Evolutionary conservation across 2,888 invertebrate species (phyloP), one percentile per base, ranked within the genome.

Genomic region (Leptura quadrifasciata): DNA sequence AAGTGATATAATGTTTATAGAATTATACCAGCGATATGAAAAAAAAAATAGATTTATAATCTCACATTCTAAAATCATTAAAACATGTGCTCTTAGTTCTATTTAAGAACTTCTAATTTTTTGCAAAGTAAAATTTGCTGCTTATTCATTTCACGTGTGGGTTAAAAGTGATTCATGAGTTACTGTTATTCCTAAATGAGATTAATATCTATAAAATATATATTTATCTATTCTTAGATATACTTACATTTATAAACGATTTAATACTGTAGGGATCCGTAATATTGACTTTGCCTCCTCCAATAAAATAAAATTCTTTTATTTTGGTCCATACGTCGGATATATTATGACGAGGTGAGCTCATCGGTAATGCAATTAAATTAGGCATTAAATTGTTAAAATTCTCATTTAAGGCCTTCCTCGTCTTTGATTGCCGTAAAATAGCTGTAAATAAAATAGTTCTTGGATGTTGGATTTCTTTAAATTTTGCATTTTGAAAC

Each of bases 221-320:
- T n/a, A n/a, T n/a, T n/a, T n/a, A n/a, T n/a, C 3, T 52, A 18
- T 18, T 55, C 54, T 20, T 69, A 1, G 21, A 31, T 24, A 54
- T 58, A 77, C 83, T 83, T 82, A 86, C 86, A 74, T 86, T 71
- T 67, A 83, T 83, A 35, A 86, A 83, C 10, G 79, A 80, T 74
- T 83, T 79, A 15, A 85, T 72, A 9, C 75, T 81, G n/a, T 70
- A 57, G 8, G 78, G 64, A 39, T 84, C 71, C 0, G 75, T 77
- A 61, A 81, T 60, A 72, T 84, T 75, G 27, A 85, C 76, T 18
- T 60, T 17, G 55, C 77, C 57, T 52, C 67, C 58, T 21, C 76
- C 80, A 8, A 64, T 70, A 64, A 86, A 79, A 76, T 84, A 85
- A 73, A 77, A 82, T 0, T 83, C 70, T 8, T 80, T 84, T 6